Evolutionary conservation across 2,888 invertebrate species (phyloP), one percentile per base, ranked within the genome.

Genomic region (Lacanobia oleracea): DNA sequence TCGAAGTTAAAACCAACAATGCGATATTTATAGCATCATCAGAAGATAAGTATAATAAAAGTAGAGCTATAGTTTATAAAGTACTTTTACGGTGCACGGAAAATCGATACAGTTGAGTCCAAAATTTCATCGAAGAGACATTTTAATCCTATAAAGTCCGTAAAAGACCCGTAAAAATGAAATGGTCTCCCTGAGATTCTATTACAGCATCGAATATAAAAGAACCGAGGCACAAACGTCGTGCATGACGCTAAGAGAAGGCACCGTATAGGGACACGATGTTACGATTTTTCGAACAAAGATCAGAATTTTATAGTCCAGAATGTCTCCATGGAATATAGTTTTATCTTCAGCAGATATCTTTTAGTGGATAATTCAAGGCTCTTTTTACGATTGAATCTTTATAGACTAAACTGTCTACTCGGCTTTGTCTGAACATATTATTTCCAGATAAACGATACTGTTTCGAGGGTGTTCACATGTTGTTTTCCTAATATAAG

Each of bases 81-180:
- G 50, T 50, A 50, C 27, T 72, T 72, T 59, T 63, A 68, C 21
- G 51, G 14, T 45, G 10, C 40, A 23, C 4, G 54, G 1, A n/a
- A 21, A 65, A 69, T 72, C 14, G 57, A 56, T 63, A 57, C 40
- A 62, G 43, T 72, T 60, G 57, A 75, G 56, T 77, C 67, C 65
- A 23, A 65, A 64, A 62, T 75, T 75, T 72, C 59, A 77, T 81
- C 53, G 72, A 63, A 69, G 65, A 68, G 71, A 70, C 65, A 77
- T 80, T 80, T 74, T 86, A 83, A 87, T 84, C 76, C 82, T 78
- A 84, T 79, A 73, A 79, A 79, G 67, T 61, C 60, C 50, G 75
- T 68, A 75, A 81, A 77, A 75, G 64, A 66, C 63, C 75, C 77
- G 77, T 83, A 86, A 81, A 86, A 78, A 79, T 73, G 54, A 59